These are phyloP conservation scores for Coccyzus lansbergi DNA, from an alignment of 2,797 vertebrate genomes.

Conservation along the genomic window DNA sequence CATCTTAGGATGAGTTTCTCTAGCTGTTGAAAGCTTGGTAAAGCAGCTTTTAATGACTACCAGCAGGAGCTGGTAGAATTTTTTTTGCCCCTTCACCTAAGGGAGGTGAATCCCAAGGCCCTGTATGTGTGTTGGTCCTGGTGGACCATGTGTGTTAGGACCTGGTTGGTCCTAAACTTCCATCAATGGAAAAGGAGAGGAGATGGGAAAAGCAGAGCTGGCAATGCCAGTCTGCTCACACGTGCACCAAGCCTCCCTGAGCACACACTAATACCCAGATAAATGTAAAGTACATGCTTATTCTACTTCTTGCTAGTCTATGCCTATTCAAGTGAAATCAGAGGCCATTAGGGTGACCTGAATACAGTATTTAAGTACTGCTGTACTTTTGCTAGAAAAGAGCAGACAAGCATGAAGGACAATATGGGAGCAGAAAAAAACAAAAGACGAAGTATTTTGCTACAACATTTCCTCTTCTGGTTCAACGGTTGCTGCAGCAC, in stretches of 20 bases:
- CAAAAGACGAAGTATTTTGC: background rate
- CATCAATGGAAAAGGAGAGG: background rate
- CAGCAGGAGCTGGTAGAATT: background rate
- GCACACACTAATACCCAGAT: background rate
- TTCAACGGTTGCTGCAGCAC: background rate
- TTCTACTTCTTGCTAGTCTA: background rate
- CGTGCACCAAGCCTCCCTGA: background rate
- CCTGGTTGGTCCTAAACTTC: background rate
- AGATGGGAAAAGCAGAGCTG: background rate
- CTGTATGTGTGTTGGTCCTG: background rate
- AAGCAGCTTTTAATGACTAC: conserved; percentile 9
- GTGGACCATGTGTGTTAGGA: too few species aligned
- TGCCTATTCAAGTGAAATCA: background rate
- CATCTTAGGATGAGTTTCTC: conserved; percentile 1
- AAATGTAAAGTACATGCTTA: background rate
- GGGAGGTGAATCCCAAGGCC: background rate
- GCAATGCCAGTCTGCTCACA: background rate
- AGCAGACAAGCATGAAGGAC: background rate
- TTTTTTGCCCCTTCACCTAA: background rate
- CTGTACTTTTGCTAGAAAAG: background rate
- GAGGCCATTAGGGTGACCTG: background rate
- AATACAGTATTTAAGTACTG: background rate
- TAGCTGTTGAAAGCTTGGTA: background rate
- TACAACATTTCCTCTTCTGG: background rate
- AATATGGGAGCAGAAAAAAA: background rate